Conservation (phyloP, 2,113 vertebrate genomes). For the Oncorhynchus clarkii region DNA sequence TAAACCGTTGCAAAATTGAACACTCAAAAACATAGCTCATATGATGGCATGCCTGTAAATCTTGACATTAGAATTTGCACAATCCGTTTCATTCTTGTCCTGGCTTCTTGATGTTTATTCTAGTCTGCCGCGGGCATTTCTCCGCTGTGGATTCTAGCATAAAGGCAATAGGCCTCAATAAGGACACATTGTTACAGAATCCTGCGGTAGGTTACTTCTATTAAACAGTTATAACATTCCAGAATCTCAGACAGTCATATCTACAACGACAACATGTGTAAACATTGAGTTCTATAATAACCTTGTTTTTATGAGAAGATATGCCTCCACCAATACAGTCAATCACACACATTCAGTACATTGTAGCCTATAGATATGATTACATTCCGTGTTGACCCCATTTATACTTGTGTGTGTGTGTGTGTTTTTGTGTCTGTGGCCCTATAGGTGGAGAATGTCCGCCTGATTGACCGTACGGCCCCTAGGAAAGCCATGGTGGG, state of each 20-base stretch:
- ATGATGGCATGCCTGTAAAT: not conserved
- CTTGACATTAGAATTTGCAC: not conserved
- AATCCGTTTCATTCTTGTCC: too few relatives aligned
- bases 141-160: not conserved
- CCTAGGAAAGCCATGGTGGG: slow-evolving; percentile 82
- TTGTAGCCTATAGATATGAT: not conserved
- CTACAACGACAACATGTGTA: not conserved
- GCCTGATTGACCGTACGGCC: slow-evolving; percentile 82
- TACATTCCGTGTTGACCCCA: not conserved
- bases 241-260: not conserved
- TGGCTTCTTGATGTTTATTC: too few relatives aligned
- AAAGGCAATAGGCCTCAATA: too few relatives aligned
- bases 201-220: not conserved
- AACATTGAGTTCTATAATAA: not conserved
- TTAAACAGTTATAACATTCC: not conserved
- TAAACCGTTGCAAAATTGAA: not conserved
- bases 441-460: slow-evolving; percentile 90
- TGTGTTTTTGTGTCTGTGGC: slow-evolving; percentile 14
- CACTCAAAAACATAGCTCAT: not conserved
- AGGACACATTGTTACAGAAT: not conserved
- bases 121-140: not conserved
- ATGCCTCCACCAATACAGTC: not conserved
- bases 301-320: not conserved
- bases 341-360: not conserved
- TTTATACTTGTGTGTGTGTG: not conserved